Base-by-base conservation (phyloP, 2,797 vertebrate species). In the Channa striata region DNA sequence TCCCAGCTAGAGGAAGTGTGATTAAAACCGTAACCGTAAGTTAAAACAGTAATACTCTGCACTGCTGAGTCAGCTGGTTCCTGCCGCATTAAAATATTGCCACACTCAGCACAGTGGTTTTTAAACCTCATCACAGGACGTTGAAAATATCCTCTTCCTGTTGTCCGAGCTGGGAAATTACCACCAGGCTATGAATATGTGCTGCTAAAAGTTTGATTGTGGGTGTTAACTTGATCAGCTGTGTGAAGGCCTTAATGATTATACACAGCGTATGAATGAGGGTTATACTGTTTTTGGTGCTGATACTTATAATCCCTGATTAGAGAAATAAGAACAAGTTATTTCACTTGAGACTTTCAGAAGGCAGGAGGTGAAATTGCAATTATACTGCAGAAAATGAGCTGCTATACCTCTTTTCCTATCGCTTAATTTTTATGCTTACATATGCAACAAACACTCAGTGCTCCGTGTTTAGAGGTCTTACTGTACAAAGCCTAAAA, bases 281-380 rank as follows among this genome's bases (percentile, higher is more conserved):
- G 25, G 25, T 6, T 30, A 6, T 30, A 2, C 25, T 30, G 25
- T 30, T 2, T 21, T 19, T 42, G 43, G 21, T 20, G 30, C 25
- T 23, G 46, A 74, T 84, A 82, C 83, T 82, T 82, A 72, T 78
- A 90, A 90, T 85, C 68, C 61, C 40, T 25, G 74, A 80, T 83
- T 82, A 83, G 72, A 30, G 13, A 53, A 73, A 19, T 0, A 6
- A 53, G 57, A 61, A 64, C n/a, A 54, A 72, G n/a, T n/a, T 84
- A 84, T 88, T 90, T 84, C 80, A 16, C n/a, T n/a, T 3, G 6
- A 50, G 69, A 74, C 77, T 53, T 61, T 30, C 7, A 19, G 59
- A 70, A 70, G 49, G 72, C 65, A 46, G 56, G 79, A 80, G 79
- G 85, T 70, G 52, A 72, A 88, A 87, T 82, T 72, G 82, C 65